Conservation (phyloP, 2,888 invertebrate species). For the Autographa pulchrina region DNA sequence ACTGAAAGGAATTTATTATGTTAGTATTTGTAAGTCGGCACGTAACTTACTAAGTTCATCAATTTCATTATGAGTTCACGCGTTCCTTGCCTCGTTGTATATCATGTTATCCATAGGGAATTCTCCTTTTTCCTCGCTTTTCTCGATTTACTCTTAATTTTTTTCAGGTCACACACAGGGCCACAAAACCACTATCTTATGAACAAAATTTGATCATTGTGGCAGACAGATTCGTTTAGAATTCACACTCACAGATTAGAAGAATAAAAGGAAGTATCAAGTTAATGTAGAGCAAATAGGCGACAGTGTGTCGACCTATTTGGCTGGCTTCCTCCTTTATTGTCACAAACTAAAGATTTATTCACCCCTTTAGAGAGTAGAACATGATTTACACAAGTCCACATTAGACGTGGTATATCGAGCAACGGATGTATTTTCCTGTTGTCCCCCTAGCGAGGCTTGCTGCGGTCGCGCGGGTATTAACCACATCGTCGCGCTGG, state of each 20-base stretch:
- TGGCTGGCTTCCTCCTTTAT: slow-evolving; percentile 22
- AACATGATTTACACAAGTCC: slow-evolving; percentile 36
- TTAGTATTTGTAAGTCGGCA: slow-evolving; percentile 17
- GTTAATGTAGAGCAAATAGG: slow-evolving; percentile 6
- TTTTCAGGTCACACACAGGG: slow-evolving; percentile 16
- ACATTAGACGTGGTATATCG: slow-evolving; percentile 38
- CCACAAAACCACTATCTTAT: not conserved
- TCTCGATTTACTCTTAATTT: slow-evolving; percentile 11
- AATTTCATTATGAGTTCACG: slow-evolving; percentile 48
- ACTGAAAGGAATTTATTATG: slow-evolving; percentile 6
- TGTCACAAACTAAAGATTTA: slow-evolving; percentile 39
- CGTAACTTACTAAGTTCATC: slow-evolving; percentile 44
- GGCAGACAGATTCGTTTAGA: slow-evolving; percentile 8
- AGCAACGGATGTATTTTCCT: slow-evolving; percentile 17
- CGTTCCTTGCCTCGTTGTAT: slow-evolving; percentile 21
- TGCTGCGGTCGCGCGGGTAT: slow-evolving; percentile 44
- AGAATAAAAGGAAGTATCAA: slow-evolving; percentile 20
- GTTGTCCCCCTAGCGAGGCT: slow-evolving; percentile 20
- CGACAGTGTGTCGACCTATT: slow-evolving; percentile 18
- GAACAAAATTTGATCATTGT: slow-evolving; percentile 19
- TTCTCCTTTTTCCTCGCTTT: slow-evolving; percentile 5
- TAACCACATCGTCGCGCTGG: slow-evolving; percentile 42
- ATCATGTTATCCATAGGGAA: slow-evolving; percentile 17
- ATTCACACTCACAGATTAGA: not conserved
- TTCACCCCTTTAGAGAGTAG: slow-evolving; percentile 38